Conservation (phyloP, 1,140 invertebrate species). For the Doryteuthis pealeii region DNA sequence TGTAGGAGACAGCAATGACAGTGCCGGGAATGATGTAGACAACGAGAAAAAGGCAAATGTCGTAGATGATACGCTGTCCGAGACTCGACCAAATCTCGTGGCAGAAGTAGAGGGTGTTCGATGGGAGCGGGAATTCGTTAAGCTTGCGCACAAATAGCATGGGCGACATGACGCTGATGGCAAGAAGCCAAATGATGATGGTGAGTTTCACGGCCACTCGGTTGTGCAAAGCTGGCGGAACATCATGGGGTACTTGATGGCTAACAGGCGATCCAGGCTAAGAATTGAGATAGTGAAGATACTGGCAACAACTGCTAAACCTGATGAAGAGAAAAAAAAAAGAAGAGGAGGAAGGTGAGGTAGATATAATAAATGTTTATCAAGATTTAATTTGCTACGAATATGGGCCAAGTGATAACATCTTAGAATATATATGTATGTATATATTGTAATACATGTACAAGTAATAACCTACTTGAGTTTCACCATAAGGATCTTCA, state of each 20-base stretch:
- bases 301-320: slow-evolving; percentile 74
- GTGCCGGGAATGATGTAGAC: slow-evolving; percentile 57
- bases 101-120: slow-evolving; percentile 42
- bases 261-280: slow-evolving; percentile 75
- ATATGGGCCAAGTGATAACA: no score
- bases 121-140: slow-evolving; percentile 24
- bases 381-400: no score
- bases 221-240: slow-evolving; percentile 70
- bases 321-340: slow-evolving; percentile 57
- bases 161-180: slow-evolving; percentile 70
- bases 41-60: slow-evolving; percentile 42
- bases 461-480: no score
- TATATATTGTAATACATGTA: no score
- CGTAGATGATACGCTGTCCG: slow-evolving; percentile 44
- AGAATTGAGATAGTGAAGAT: slow-evolving; percentile 78
- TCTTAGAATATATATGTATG: no score
- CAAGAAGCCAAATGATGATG: slow-evolving; percentile 68
- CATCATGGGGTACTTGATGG: slow-evolving; percentile 73
- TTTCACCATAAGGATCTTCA: no score
- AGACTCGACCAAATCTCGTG: slow-evolving; percentile 50
- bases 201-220: slow-evolving; percentile 61
- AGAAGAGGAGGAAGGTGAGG: no score
- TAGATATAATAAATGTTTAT: no score
- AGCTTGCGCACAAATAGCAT: slow-evolving; percentile 64
- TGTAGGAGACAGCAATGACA: slow-evolving; percentile 68